Evolutionary conservation across 37 sponge, comb jelly and placozoan species (phyloP).

Genomic region (Axinella damicornis): DNA sequence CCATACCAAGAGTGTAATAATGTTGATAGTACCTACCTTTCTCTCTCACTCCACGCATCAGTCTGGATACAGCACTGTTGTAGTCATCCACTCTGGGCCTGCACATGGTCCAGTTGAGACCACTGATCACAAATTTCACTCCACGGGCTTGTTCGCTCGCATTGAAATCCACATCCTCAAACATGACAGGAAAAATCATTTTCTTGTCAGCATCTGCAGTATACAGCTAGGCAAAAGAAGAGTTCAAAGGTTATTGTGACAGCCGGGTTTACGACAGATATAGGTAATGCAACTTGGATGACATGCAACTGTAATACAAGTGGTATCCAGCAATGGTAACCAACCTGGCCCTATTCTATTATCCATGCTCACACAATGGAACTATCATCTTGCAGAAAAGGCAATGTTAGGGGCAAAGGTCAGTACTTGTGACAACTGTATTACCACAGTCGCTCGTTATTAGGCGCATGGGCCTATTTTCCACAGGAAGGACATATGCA

Average conservation of each 20-base stretch:
- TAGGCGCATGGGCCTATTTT: no score
- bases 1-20: no score
- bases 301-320: no score
- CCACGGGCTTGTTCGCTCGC: constrained; percentile 47
- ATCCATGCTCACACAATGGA: no score
- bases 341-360: no score
- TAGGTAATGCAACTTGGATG: no score
- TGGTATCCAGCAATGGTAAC: no score
- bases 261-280: background rate
- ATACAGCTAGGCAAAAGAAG: background rate
- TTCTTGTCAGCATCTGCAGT: constrained; percentile 60
- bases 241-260: background rate
- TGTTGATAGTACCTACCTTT: constrained; percentile 21
- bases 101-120: constrained; percentile 77
- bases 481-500: no score
- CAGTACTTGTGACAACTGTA: no score
- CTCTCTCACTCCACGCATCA: constrained; percentile 41
- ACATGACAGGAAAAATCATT: constrained; percentile 62
- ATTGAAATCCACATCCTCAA: constrained; percentile 47
- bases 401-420: no score
- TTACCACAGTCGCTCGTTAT: no score
- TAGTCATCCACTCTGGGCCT: constrained; percentile 58
- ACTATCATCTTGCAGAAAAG: no score
- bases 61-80: constrained; percentile 14
- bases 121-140: constrained; percentile 66